phyloP scores from a whole-genome alignment of 2,113 vertebrate genomes.

The Ciconia boyciana region DNA sequence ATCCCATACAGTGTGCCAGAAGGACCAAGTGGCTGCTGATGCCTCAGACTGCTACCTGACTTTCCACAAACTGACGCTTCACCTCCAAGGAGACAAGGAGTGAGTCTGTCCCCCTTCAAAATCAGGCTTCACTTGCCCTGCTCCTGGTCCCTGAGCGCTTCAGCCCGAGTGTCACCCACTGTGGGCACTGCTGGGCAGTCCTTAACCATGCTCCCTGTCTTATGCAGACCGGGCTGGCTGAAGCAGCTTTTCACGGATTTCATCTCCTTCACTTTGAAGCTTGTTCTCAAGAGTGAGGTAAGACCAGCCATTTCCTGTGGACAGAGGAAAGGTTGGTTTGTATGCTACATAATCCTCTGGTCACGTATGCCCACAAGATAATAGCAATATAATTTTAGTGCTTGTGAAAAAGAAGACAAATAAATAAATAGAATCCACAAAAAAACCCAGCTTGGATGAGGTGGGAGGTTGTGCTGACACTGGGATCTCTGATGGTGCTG shows the following conservation, averaged over 20 bases:
- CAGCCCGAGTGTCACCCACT: background rate
- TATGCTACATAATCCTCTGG: background rate
- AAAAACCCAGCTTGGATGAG: background rate
- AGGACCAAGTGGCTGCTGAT: slow-evolving; percentile 75
- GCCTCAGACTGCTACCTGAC: slow-evolving; percentile 78
- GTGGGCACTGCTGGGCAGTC: fast-evolving
- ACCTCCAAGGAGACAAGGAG: slow-evolving; percentile 82
- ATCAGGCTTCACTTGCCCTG: fast-evolving
- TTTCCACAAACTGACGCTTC: slow-evolving; percentile 81
- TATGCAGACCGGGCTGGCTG: slow-evolving; percentile 81
- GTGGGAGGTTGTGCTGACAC: background rate
- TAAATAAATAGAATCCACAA: background rate
- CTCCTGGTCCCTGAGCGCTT: background rate
- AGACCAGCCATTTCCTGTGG: background rate
- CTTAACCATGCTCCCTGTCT: background rate
- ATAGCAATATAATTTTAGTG: background rate
- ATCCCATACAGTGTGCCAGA: slow-evolving; percentile 69
- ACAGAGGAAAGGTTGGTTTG: background rate
- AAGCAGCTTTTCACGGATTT: slow-evolving; percentile 86
- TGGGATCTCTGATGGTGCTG: background rate
- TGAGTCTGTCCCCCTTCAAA: slow-evolving; percentile 57
- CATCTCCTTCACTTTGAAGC: slow-evolving; percentile 85
- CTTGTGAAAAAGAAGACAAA: background rate
- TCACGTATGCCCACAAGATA: background rate
- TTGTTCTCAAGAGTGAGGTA: slow-evolving; percentile 86